Percentiles rank a stretch among this genome's conserved stretches.
phyloP scores from a whole-genome alignment of 2,888 invertebrate genomes.

The Ectropis crepuscularia region DNA sequence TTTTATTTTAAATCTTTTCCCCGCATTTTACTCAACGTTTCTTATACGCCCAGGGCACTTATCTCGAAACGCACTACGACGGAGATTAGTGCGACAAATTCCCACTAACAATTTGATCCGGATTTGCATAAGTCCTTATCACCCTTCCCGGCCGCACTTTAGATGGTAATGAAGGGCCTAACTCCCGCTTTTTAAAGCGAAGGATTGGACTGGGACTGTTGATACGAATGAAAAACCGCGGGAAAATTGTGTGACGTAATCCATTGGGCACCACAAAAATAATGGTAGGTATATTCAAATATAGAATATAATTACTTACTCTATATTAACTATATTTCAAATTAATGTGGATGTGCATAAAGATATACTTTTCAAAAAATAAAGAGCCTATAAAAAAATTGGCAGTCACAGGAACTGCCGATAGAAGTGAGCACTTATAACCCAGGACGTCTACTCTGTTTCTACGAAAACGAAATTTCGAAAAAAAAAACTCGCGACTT shows the following conservation, averaged over 20 bases:
- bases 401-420: no score
- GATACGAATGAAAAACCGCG: slow-evolving; percentile 23
- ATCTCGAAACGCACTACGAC: slow-evolving; percentile 10
- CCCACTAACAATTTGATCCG: slow-evolving; percentile 71
- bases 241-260: neutral
- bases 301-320: neutral
- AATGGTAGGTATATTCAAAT: neutral
- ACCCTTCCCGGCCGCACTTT: slow-evolving; percentile 67
- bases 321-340: no score
- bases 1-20: neutral
- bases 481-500: no score
- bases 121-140: slow-evolving; percentile 77
- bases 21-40: neutral
- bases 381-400: no score
- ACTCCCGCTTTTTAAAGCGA: slow-evolving; percentile 46
- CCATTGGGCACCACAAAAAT: no score
- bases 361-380: no score
- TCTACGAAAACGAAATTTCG: no score
- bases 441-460: no score
- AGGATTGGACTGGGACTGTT: slow-evolving; percentile 35
- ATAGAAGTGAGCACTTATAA: no score
- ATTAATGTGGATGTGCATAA: no score
- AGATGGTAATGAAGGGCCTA: slow-evolving; percentile 71
- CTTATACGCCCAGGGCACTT: slow-evolving; percentile 22
- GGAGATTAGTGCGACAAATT: slow-evolving; percentile 39